Evolutionary conservation across 2,797 vertebrate species (phyloP).

Genomic region (Hydrolagus colliei): DNA sequence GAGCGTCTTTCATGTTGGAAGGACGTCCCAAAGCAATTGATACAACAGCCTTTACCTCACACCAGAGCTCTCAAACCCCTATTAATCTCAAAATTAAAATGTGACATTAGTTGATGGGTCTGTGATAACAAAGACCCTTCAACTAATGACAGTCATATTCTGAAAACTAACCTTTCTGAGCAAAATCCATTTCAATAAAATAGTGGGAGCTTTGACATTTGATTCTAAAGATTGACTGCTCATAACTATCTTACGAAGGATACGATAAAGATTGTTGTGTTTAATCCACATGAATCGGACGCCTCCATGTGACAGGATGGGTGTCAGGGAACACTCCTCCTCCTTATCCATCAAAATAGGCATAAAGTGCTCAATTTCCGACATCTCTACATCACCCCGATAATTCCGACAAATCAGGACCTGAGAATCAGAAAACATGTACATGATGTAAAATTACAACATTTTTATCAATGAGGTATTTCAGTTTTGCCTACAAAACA

Average conservation of each 20-base stretch:
- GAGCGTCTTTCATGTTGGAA: no score
- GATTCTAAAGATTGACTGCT: not conserved
- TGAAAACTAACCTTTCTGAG: not conserved
- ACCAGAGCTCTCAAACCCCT: no score
- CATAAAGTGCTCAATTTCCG: conserved; percentile 97
- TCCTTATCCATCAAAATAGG: conserved; percentile 95
- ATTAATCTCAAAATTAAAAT: not conserved
- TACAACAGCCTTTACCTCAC: not conserved
- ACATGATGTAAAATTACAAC: not conserved
- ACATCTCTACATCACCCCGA: conserved; percentile 97
- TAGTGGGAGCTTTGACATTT: not conserved
- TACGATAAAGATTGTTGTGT: conserved; percentile 94
- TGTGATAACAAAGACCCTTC: no score
- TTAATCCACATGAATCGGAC: conserved; percentile 99
- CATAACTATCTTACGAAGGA: conserved; percentile 53
- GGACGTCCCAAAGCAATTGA: not conserved
- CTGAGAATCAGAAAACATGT: conserved; percentile 44
- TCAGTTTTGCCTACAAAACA: no score
- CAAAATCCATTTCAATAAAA: not conserved
- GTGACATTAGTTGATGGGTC: not conserved
- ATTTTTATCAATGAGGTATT: not conserved
- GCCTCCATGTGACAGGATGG: conserved; percentile 85
- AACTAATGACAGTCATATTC: no score
- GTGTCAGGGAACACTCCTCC: conserved; percentile 86
- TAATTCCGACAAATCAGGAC: conserved; percentile 96